Percentiles rank a stretch among this genome's conserved stretches.
phyloP scores from a whole-genome alignment of 2,888 invertebrate genomes.

The Cryptocephalus primarius region DNA sequence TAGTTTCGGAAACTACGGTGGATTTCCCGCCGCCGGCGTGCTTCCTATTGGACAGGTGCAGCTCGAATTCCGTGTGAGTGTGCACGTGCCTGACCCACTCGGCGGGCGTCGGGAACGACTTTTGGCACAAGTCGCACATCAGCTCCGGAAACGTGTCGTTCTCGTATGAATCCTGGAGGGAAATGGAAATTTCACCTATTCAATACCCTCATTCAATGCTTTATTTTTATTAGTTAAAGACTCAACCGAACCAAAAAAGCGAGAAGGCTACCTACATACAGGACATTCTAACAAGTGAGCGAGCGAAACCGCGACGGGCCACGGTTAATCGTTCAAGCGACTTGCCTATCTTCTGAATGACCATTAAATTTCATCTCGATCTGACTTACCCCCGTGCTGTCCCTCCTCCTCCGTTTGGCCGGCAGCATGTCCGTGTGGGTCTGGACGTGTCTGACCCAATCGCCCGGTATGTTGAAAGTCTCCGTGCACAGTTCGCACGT shows the following conservation, averaged over 20 bases:
- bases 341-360: not conserved
- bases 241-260: too few species aligned
- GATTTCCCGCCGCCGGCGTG: too few species aligned
- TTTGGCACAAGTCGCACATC: constrained; percentile 68
- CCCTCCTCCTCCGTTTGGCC: constrained; percentile 48
- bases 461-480: constrained; percentile 70
- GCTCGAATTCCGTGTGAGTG: constrained; percentile 69
- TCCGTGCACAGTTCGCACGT: constrained; percentile 77
- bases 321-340: too few species aligned
- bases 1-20: too few species aligned
- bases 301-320: too few species aligned
- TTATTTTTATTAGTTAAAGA: too few species aligned
- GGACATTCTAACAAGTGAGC: too few species aligned
- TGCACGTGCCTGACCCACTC: constrained; percentile 85
- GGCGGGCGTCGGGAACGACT: constrained; percentile 64
- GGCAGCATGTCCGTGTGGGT: constrained; percentile 56
- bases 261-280: too few species aligned
- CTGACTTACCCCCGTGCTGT: constrained; percentile 29
- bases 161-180: constrained; percentile 51
- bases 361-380: not conserved
- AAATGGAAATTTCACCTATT: constrained; percentile 4
- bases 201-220: constrained; percentile 3
- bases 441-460: constrained; percentile 76
- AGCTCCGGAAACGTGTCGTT: constrained; percentile 59
- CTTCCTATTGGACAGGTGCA: constrained; percentile 61